A percentile compares a stretch with the other conserved stretches of the same genome.
phyloP scores from a whole-genome alignment of 2,888 invertebrate genomes.

The Tachystola acroxantha region DNA sequence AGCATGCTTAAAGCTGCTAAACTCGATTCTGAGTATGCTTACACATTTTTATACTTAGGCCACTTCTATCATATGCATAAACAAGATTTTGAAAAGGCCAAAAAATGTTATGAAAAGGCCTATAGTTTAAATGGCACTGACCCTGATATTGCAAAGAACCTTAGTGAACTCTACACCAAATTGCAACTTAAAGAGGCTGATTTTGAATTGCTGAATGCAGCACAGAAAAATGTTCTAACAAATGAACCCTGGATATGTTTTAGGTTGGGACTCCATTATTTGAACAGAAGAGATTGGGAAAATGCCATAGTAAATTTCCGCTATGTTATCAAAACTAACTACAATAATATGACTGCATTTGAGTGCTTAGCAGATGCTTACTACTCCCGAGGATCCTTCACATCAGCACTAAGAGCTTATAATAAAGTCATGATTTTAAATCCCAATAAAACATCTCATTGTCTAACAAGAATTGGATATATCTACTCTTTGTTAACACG shows the following conservation, averaged over 20 bases:
- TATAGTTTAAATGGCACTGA: slow-evolving; percentile 84
- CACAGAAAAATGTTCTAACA: slow-evolving; percentile 57
- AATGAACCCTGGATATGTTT: slow-evolving; percentile 88
- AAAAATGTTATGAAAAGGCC: slow-evolving; percentile 91
- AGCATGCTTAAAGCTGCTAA: slow-evolving; percentile 84
- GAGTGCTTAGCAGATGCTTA: slow-evolving; percentile 95
- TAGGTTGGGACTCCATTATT: slow-evolving; percentile 89
- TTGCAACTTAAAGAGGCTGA: slow-evolving; percentile 82
- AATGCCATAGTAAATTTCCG: slow-evolving; percentile 88
- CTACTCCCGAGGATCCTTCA: slow-evolving; percentile 91
- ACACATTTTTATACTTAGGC: slow-evolving; percentile 87
- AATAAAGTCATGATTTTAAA: slow-evolving; percentile 85
- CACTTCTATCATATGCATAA: slow-evolving; percentile 82
- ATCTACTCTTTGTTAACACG: slow-evolving; percentile 85
- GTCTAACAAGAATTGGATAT: slow-evolving; percentile 86
- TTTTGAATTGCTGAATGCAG: slow-evolving; percentile 77
- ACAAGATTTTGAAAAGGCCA: slow-evolving; percentile 84
- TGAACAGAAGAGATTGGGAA: slow-evolving; percentile 84
- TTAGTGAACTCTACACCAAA: slow-evolving; percentile 87
- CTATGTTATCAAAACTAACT: slow-evolving; percentile 82
- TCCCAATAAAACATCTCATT: slow-evolving; percentile 80
- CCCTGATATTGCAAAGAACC: slow-evolving; percentile 82
- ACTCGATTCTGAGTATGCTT: slow-evolving; percentile 84
- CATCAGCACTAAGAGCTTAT: slow-evolving; percentile 93
- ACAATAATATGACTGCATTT: slow-evolving; percentile 87